Percentiles rank a stretch among this genome's conserved stretches.
phyloP scores from a whole-genome alignment of 2,888 invertebrate genomes.

The Auanema freiburgensis region DNA sequence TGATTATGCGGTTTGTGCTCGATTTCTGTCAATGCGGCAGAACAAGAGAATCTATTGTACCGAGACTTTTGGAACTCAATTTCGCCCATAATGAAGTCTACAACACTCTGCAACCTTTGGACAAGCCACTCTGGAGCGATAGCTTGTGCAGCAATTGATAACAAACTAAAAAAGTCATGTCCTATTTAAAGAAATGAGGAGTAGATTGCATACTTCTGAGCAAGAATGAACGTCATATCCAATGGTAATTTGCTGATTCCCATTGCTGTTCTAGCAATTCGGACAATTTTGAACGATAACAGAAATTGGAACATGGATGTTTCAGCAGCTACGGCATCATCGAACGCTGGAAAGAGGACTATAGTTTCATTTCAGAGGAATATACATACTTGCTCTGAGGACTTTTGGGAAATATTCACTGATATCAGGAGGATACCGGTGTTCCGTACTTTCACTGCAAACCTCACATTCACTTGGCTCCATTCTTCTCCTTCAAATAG shows the following conservation, averaged over 20 bases:
- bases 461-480: neutral
- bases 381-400: slow-evolving; percentile 7
- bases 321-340: slow-evolving; percentile 50
- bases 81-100: slow-evolving; percentile 43
- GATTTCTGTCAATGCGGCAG: slow-evolving; percentile 38
- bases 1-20: slow-evolving; percentile 21
- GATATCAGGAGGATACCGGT: neutral
- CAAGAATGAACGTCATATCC: slow-evolving; percentile 36
- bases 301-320: slow-evolving; percentile 45
- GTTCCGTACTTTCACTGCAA: too few species aligned
- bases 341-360: slow-evolving; percentile 42
- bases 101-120: slow-evolving; percentile 28
- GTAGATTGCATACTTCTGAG: slow-evolving; percentile 30
- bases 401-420: slow-evolving; percentile 14
- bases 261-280: slow-evolving; percentile 39
- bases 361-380: neutral
- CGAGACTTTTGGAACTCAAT: slow-evolving; percentile 39
- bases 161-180: slow-evolving; percentile 26
- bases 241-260: slow-evolving; percentile 43
- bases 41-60: slow-evolving; percentile 43
- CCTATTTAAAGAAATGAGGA: neutral
- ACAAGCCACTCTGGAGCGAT: slow-evolving; percentile 41
- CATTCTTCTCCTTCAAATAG: slow-evolving; percentile 8
- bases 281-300: slow-evolving; percentile 48
- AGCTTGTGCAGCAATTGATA: slow-evolving; percentile 29